Evolutionary conservation across 35 echinoderm and acorn worm species (phyloP).

Genomic region (Patiria miniata): DNA sequence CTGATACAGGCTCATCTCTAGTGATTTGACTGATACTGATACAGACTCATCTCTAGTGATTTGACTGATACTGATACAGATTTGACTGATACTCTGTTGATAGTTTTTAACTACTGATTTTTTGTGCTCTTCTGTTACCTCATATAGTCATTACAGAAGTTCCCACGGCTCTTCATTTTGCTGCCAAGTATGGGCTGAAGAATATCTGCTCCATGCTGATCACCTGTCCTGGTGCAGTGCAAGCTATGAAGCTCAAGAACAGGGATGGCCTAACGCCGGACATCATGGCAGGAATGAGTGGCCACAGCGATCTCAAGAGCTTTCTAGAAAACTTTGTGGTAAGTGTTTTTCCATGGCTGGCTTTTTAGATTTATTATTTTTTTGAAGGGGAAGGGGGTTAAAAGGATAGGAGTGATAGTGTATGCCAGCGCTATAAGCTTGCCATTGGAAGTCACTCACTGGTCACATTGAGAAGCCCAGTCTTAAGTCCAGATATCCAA

Average conservation of each 20-base stretch:
- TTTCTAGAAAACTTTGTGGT: slow-evolving; percentile 45
- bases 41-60: no score
- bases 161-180: slow-evolving; percentile 85
- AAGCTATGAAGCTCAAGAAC: slow-evolving; percentile 72
- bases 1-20: no score
- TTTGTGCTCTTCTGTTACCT: no score
- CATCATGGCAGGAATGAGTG: slow-evolving; percentile 52
- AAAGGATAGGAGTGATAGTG: background rate
- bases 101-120: no score
- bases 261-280: slow-evolving; percentile 49
- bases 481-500: background rate
- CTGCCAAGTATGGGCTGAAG: slow-evolving; percentile 73
- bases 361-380: no score
- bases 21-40: no score
- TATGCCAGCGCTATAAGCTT: background rate
- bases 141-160: background rate
- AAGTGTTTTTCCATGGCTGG: background rate
- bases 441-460: background rate
- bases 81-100: no score
- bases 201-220: slow-evolving; percentile 51
- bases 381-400: background rate
- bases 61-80: no score
- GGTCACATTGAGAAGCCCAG: background rate
- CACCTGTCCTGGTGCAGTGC: slow-evolving; percentile 58
- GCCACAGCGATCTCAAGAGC: slow-evolving; percentile 48